phyloP scores from a whole-genome alignment of 1,140 invertebrate genomes.

The Pseudoatta argentina region DNA sequence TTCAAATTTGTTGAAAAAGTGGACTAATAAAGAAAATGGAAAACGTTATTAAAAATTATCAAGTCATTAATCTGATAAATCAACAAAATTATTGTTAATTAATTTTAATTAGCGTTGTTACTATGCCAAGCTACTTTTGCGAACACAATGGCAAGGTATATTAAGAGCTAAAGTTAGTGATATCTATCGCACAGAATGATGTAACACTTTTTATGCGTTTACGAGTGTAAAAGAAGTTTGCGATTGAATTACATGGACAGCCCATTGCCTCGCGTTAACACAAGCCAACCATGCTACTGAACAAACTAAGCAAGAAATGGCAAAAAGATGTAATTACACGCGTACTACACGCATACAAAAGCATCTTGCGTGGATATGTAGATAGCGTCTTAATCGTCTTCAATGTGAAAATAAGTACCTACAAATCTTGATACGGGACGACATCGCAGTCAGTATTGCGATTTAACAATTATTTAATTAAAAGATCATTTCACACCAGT shows the following conservation, averaged over 20 bases:
- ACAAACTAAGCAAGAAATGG: conserved; percentile 38
- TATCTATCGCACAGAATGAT: not conserved
- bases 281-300: conserved; percentile 26
- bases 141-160: conserved; percentile 5
- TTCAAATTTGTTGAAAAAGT: not conserved
- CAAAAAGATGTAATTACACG: conserved; percentile 49
- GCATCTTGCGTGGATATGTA: not conserved
- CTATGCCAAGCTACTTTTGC: not conserved
- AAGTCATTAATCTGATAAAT: not conserved
- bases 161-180: not conserved
- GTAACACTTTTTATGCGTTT: not conserved
- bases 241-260: conserved; percentile 58
- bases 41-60: not conserved
- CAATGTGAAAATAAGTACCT: conserved; percentile 9
- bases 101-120: conserved; percentile 55
- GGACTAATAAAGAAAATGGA: not conserved
- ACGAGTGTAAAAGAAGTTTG: conserved; percentile 39
- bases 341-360: conserved; percentile 18
- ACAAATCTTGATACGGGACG: conserved; percentile 2
- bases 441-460: not conserved
- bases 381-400: conserved; percentile 18
- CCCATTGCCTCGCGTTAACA: conserved; percentile 26
- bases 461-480: conserved; percentile 28
- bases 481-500: conserved; percentile 11
- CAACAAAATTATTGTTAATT: conserved; percentile 43